Evolutionary conservation across 2,113 vertebrate genomes (phyloP).

Genomic region (Perognathus longimembris): DNA sequence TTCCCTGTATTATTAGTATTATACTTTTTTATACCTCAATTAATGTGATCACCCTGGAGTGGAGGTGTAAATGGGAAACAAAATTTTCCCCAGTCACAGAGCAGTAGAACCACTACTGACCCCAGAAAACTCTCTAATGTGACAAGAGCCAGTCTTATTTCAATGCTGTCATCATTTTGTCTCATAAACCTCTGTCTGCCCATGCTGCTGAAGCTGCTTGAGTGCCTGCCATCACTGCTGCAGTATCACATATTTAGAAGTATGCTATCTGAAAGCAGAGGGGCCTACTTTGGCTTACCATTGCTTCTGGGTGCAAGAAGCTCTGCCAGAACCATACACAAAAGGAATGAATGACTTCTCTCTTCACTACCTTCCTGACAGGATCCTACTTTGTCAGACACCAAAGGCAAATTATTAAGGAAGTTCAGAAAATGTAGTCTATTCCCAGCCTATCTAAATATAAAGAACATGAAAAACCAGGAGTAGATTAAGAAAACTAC

Average conservation of each 20-base stretch:
- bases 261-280: no score
- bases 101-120: fast-evolving
- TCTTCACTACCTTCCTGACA: background rate
- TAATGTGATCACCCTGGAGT: background rate
- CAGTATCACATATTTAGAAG: background rate
- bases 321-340: background rate
- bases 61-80: background rate
- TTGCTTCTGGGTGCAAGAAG: background rate
- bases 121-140: background rate
- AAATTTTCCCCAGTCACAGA: background rate
- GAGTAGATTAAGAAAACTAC: background rate
- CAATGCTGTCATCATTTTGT: fast-evolving
- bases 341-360: fast-evolving
- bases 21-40: background rate
- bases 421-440: background rate
- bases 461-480: background rate
- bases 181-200: no score
- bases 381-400: background rate
- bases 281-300: background rate
- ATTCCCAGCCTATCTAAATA: background rate
- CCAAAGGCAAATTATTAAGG: background rate
- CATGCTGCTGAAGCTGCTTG: no score
- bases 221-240: background rate
- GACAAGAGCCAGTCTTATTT: fast-evolving
- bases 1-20: background rate